A percentile compares a stretch with the other conserved stretches of the same genome.
These are phyloP conservation scores for Carassius carassius DNA, from an alignment of 2,113 vertebrate genomes.

Conservation along the genomic window DNA sequence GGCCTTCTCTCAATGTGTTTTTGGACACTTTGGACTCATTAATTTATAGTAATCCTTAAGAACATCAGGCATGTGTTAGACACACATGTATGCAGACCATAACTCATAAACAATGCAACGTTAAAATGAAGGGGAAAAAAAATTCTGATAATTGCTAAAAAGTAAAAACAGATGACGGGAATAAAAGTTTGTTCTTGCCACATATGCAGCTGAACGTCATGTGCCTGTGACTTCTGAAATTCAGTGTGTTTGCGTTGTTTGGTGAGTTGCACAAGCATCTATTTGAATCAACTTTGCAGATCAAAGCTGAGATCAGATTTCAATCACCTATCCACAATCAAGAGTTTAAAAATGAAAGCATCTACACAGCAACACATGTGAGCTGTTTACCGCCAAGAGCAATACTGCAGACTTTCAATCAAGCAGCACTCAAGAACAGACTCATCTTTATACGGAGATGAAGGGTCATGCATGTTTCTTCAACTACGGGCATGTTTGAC, in stretches of 20 bases:
- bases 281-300: not conserved
- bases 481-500: not conserved
- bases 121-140: conserved; percentile 14
- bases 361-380: not conserved
- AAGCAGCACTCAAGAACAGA: not conserved
- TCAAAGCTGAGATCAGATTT: conserved; percentile 15
- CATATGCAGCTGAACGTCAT: conserved; percentile 16
- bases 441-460: not conserved
- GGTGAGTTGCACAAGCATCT: not conserved
- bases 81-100: conserved; percentile 32
- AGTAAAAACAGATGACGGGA: conserved; percentile 41
- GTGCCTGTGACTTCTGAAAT: conserved; percentile 3
- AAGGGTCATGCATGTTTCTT: not conserved
- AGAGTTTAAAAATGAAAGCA: not conserved
- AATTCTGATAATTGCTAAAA: conserved; percentile 5
- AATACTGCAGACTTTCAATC: conserved; percentile 1
- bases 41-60: conserved; percentile 38
- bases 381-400: conserved; percentile 19
- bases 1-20: conserved; percentile 15
- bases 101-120: conserved; percentile 49
- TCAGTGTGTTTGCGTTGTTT: not conserved
- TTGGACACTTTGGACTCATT: conserved; percentile 41
- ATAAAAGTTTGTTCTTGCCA: conserved; percentile 33
- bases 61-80: conserved; percentile 50
- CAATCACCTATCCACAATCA: not conserved